Base-by-base conservation (phyloP, 2,797 vertebrate species). In the Taenioides sp. region DNA sequence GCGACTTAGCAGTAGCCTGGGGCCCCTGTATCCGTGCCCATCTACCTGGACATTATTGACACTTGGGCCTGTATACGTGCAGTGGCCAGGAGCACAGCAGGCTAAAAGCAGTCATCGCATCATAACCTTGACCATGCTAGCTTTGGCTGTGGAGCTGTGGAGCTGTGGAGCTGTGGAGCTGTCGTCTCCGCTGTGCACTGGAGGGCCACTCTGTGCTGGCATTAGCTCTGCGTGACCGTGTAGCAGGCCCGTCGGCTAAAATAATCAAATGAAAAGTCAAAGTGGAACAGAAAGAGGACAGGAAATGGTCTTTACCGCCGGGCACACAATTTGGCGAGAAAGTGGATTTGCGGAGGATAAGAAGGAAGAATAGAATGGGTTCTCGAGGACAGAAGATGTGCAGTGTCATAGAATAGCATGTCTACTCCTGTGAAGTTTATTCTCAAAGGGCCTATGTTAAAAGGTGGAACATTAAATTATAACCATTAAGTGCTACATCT, bases 201-300 rank as follows among this genome's bases (percentile, higher is more conserved):
- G 70, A 82, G 89, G 91, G 91, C 90, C 87, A 84, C 89, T 88
- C 82, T 89, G 86, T 82, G 88, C 84, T 86, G 82, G 84, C 76
- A 80, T 88, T 83, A 88, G 60, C 75, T 69, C 81, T 77, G 82
- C 75, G 74, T 71, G 80, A 86, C 70, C 76, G 76, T 28, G 70
- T 84, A 72, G 78, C 61, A 4, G 79, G 74, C 76, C 87, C 85
- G 69, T 62, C 83, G 88, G 86, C 77, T 58, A 80, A 73, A 86
- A 89, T 84, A 88, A 91, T 87, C 84, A 89, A 91, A 90, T 83
- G 76, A 90, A 89, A 90, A 87, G 90, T 92, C 88, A 91, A 90
- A 89, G 89, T 84, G 90, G 82, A 90, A 80, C 84, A 91, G 82
- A 90, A 79, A 85, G 66, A 84, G 86, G 76, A 89, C 86, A 80